phyloP scores from a whole-genome alignment of 2,797 vertebrate genomes.

The Rhynchotus rufescens region DNA sequence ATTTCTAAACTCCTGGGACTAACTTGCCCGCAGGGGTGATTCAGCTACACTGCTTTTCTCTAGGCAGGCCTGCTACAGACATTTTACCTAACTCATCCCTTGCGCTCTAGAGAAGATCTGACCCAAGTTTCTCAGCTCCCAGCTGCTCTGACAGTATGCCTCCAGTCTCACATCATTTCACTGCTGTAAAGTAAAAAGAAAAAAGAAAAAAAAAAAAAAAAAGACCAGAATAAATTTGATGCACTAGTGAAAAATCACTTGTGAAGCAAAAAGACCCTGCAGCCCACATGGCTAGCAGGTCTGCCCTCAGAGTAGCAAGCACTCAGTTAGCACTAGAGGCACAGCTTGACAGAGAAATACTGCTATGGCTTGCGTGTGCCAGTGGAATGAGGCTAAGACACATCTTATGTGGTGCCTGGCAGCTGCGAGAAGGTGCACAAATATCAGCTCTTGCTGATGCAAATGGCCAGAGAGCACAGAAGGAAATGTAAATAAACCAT shows the following conservation, averaged over 20 bases:
- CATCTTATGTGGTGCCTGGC: not conserved
- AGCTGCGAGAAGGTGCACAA: not conserved
- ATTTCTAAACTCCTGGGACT: not conserved
- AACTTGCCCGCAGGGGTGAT: not conserved
- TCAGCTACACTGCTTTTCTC: not conserved
- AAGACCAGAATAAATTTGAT: not conserved
- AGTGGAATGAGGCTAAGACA: not conserved
- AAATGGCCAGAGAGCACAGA: not conserved
- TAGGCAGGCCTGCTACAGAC: not conserved
- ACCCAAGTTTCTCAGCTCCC: not conserved
- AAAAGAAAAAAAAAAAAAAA: not conserved
- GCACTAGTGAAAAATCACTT: not conserved
- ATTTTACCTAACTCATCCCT: not conserved
- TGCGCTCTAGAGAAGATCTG: not conserved
- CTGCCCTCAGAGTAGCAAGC: not conserved
- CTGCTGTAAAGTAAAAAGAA: not conserved
- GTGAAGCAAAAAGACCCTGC: not conserved
- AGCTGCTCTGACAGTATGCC: not conserved
- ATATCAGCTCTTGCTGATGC: not conserved
- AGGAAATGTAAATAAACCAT: conserved; percentile 23
- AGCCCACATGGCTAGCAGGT: fast-evolving
- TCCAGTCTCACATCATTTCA: not conserved
- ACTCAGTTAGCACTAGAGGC: not conserved
- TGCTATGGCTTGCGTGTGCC: not conserved
- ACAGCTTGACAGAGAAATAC: not conserved